phyloP scores from a whole-genome alignment of 64 coral and sea anemone genomes.

The Cladopsammia gracilis region DNA sequence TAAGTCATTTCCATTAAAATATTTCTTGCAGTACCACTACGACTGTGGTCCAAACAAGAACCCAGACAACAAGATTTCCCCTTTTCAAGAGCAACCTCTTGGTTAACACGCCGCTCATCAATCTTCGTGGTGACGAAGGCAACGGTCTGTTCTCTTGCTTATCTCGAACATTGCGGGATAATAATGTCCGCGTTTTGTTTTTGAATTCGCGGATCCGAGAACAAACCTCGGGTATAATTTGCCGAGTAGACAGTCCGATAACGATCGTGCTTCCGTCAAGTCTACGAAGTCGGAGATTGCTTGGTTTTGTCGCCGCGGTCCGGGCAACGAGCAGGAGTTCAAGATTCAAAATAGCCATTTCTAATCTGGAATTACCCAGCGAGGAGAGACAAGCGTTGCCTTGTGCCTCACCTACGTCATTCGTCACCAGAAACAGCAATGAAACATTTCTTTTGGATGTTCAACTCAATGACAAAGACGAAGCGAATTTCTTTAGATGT shows the following conservation, averaged over 20 bases:
- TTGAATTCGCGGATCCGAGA: too few relatives aligned
- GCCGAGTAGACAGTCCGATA: neutral
- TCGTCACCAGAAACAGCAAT: too few relatives aligned
- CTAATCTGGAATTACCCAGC: neutral
- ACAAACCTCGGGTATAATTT: too few relatives aligned
- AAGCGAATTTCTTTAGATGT: too few relatives aligned
- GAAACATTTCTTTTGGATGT: too few relatives aligned
- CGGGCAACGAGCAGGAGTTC: neutral
- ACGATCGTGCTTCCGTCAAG: neutral
- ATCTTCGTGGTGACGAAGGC: neutral
- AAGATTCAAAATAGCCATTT: neutral
- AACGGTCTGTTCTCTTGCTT: neutral
- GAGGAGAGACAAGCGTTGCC: neutral
- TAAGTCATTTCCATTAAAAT: too few relatives aligned
- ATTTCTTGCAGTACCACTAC: neutral
- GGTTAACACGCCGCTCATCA: neutral
- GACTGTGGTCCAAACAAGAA: neutral
- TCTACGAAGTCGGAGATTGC: neutral
- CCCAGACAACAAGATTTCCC: neutral
- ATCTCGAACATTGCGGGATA: too few relatives aligned
- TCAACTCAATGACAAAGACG: too few relatives aligned
- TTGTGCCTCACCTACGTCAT: neutral
- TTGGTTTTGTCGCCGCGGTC: neutral
- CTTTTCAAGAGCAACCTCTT: neutral
- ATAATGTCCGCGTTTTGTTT: too few relatives aligned